Conservation (phyloP, 2,888 invertebrate genomes). For the Pheosia gnoma region DNA sequence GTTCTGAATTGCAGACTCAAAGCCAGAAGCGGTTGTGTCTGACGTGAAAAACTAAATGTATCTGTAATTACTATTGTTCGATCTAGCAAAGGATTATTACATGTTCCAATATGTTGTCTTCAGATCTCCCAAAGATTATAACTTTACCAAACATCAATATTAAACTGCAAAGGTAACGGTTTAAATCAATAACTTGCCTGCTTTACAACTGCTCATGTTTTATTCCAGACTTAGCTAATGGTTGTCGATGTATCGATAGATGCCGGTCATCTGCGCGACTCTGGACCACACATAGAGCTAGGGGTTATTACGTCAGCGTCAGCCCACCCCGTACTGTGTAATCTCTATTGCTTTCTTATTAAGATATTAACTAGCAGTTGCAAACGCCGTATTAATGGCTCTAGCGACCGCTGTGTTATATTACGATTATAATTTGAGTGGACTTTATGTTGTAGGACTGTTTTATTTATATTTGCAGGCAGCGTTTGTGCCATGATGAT, state of each 20-base stretch:
- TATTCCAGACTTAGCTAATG: slow-evolving; percentile 42
- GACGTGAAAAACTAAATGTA: no score
- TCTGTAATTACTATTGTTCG: no score
- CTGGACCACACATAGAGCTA: slow-evolving; percentile 69
- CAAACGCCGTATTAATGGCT: slow-evolving; percentile 69
- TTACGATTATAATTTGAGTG: slow-evolving; percentile 11
- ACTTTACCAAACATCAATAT: no score
- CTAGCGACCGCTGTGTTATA: slow-evolving; percentile 30
- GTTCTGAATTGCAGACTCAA: no score
- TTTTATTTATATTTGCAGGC: neutral
- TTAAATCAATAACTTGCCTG: slow-evolving; percentile 4
- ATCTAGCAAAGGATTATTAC: no score
- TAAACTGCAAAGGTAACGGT: neutral
- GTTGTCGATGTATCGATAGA: slow-evolving; percentile 53
- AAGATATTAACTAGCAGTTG: slow-evolving; percentile 77
- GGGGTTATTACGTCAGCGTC: slow-evolving; percentile 53
- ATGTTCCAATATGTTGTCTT: no score
- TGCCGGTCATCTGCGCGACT: slow-evolving; percentile 26
- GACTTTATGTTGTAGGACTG: neutral
- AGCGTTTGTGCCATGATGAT: slow-evolving; percentile 4
- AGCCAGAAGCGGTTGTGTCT: no score
- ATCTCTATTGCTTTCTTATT: slow-evolving; percentile 79
- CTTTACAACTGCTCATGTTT: slow-evolving; percentile 35
- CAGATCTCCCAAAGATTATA: no score
- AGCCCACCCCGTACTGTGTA: slow-evolving; percentile 66